These are phyloP conservation scores for Oncopodura yosiiana DNA, from an alignment of 1,140 invertebrate genomes.

Conservation along the genomic window DNA sequence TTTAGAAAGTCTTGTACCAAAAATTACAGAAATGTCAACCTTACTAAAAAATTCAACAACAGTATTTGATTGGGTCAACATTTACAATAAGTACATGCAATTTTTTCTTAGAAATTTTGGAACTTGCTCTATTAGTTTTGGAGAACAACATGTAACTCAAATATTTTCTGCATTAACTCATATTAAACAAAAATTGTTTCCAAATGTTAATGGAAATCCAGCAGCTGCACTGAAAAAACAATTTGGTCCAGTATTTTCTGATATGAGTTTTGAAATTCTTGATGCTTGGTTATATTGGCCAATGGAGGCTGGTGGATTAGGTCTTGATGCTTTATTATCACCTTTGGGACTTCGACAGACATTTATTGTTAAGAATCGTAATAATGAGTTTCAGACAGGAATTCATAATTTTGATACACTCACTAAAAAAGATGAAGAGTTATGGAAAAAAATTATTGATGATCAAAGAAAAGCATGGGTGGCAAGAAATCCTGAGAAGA, in stretches of 20 bases:
- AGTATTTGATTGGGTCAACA: conserved; percentile 17
- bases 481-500: too few species aligned
- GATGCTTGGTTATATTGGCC: conserved; percentile 27
- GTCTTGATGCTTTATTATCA: background rate
- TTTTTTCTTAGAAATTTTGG: conserved; percentile 27
- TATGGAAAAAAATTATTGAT: too few species aligned
- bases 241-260: background rate
- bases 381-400: too few species aligned
- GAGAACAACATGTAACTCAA: conserved; percentile 22
- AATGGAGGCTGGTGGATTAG: conserved; percentile 14
- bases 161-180: conserved; percentile 9
- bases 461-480: too few species aligned
- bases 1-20: background rate
- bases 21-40: conserved; percentile 12
- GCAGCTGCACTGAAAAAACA: background rate
- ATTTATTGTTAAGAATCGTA: too few species aligned
- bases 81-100: conserved; percentile 16
- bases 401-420: too few species aligned
- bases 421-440: too few species aligned
- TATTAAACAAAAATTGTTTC: background rate
- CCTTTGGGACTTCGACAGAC: background rate
- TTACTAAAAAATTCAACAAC: conserved; percentile 5
- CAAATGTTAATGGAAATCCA: background rate
- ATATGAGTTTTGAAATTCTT: conserved; percentile 3
- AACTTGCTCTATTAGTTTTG: conserved; percentile 6